Conservation (phyloP, 2,113 vertebrate genomes). For the Megaceryle maxima region DNA sequence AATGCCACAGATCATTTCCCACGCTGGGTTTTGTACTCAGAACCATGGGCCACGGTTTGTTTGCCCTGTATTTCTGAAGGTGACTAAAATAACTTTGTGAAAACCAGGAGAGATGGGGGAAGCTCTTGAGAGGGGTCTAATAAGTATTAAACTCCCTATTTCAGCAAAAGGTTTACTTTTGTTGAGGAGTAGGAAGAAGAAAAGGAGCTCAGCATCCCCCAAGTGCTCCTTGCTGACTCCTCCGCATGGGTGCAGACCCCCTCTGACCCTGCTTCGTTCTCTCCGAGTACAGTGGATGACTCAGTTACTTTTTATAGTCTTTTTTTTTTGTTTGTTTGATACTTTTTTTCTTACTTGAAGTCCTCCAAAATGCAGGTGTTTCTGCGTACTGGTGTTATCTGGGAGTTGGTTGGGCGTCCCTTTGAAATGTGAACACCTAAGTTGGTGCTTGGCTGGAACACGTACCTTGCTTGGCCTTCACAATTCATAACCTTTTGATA, state of each 20-base stretch:
- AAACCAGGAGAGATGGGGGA: not conserved
- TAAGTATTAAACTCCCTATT: not conserved
- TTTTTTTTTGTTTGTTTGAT: not conserved
- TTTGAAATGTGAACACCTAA: fast-evolving
- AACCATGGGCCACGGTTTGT: fast-evolving
- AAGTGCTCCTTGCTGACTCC: not conserved
- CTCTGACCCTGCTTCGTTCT: not conserved
- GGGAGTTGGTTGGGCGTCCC: not conserved
- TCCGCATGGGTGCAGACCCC: not conserved
- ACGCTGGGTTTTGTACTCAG: not conserved
- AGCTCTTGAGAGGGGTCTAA: not conserved
- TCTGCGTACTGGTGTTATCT: fast-evolving
- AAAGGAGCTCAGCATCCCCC: not conserved
- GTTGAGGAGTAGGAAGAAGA: not conserved
- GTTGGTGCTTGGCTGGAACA: not conserved
- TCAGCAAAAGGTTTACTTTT: not conserved
- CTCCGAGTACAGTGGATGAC: not conserved
- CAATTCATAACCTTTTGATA: fast-evolving
- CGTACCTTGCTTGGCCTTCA: too few species aligned
- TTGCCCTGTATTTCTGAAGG: not conserved
- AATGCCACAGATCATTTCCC: not conserved
- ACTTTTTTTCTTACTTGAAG: not conserved
- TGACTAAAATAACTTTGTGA: not conserved
- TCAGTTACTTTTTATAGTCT: fast-evolving
- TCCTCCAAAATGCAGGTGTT: not conserved